These are phyloP conservation scores for Papilio helenus DNA, from an alignment of 1,140 invertebrate species.

Conservation along the genomic window DNA sequence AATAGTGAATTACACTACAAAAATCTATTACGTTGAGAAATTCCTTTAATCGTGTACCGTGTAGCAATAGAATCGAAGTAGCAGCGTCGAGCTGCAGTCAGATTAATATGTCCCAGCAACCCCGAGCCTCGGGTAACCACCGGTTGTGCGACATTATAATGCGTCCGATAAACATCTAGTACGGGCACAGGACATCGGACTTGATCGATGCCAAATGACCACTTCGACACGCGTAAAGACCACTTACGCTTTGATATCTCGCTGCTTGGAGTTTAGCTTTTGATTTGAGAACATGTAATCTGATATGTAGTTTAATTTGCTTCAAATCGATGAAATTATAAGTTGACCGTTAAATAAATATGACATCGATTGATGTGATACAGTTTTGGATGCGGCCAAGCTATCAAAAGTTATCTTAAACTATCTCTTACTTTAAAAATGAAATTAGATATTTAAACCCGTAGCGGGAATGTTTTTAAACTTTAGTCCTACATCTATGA, in stretches of 20 bases:
- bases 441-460: no score
- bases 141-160: slow-evolving; percentile 38
- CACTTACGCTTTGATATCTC: slow-evolving; percentile 15
- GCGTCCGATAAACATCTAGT: slow-evolving; percentile 32
- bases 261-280: slow-evolving; percentile 29
- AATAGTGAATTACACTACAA: no score
- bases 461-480: no score
- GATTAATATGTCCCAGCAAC: slow-evolving; percentile 49
- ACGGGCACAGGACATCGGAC: slow-evolving; percentile 28
- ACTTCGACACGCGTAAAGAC: slow-evolving; percentile 31
- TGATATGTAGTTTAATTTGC: slow-evolving; percentile 24
- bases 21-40: no score
- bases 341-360: slow-evolving; percentile 15
- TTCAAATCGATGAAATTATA: background rate
- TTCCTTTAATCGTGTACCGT: slow-evolving; percentile 35
- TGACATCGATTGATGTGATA: background rate
- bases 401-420: background rate
- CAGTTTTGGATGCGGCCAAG: background rate
- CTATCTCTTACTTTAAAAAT: no score
- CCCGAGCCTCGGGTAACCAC: slow-evolving; percentile 26
- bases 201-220: slow-evolving; percentile 38
- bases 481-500: no score
- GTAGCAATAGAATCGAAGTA: slow-evolving; percentile 21
- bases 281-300: slow-evolving; percentile 21
- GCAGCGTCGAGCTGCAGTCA: slow-evolving; percentile 29